phyloP scores from a whole-genome alignment of 2,797 vertebrate species.

The Galagoides demidoff region DNA sequence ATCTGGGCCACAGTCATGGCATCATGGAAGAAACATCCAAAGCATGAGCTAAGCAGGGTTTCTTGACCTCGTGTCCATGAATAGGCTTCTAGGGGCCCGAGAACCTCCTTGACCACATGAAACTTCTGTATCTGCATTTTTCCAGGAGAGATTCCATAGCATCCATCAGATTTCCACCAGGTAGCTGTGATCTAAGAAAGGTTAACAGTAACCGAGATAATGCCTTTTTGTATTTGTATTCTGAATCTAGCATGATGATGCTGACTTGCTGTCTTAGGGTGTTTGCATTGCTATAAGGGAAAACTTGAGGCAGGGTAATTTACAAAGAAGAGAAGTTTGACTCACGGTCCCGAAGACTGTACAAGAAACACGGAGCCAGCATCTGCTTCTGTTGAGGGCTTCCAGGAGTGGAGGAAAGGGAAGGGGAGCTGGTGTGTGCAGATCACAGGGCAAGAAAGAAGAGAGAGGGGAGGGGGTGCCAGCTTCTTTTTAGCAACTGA shows the following conservation, averaged over 20 bases:
- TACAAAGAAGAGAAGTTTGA: neutral
- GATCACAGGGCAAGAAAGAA: neutral
- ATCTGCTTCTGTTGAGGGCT: neutral
- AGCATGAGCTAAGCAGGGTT: neutral
- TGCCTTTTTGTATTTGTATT: neutral
- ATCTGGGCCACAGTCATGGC: neutral
- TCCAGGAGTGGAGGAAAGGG: neutral
- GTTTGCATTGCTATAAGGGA: neutral
- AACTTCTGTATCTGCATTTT: neutral
- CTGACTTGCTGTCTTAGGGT: slow-evolving; percentile 21
- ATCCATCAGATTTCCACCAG: neutral
- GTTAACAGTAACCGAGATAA: neutral
- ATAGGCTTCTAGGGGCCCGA: neutral
- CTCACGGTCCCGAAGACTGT: neutral
- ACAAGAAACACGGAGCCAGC: neutral
- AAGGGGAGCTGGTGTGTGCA: neutral
- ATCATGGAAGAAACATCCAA: rapidly evolving
- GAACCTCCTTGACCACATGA: neutral
- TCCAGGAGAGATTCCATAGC: neutral
- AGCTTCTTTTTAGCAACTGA: neutral
- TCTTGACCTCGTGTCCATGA: neutral
- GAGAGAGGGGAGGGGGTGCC: neutral
- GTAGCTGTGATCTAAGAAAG: neutral
- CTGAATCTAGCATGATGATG: neutral
- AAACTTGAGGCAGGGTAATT: neutral